Evolutionary conservation across 2,888 invertebrate species (phyloP), one percentile per base, ranked within the genome.

Genomic region (Tanypteryx hageni): DNA sequence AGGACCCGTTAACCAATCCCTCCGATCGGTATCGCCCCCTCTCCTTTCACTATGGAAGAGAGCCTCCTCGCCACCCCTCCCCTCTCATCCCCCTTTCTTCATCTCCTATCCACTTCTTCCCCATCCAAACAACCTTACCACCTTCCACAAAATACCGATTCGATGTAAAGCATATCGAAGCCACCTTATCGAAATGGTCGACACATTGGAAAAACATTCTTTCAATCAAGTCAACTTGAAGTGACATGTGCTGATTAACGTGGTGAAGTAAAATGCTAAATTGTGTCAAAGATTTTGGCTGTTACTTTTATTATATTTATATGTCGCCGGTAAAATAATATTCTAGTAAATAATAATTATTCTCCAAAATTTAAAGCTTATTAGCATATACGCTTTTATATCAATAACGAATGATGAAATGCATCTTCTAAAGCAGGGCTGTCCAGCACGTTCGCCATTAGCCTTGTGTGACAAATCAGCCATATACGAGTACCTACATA

Each of bases 211-310:
- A 59, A 86, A 86, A 68, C 64, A 64, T 68, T 89, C 64, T 64
- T n/a, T 31, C 64, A 89, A 89, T 61, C 64, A 64, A 64, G 89
- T 89, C 89, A 44, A 64, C 68, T 64, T 64, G 31, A 61, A 27
- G 56, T 44, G 89, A 89, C 89, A 89, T 61, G 27, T 59, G 86
- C 31, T 86, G 86, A 86, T 86, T 64, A 59, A 89, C 89, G 61
- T 31, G 44, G 83, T 57, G 83, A 57, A 83, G 83, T 83, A 57
- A 83, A 83, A 83, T 83, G 83, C 83, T 83, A 83, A 83, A 83
- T 83, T 83, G 83, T 83, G 83, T 83, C 56, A 83, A 57, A 18
- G 83, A n/a, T 57, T 57, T 83, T 57, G 83, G 56, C 83, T 57
- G n/a, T 83, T 83, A 5, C 44, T 5, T 44, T 44, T 44, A 44